Evolutionary conservation across 2,888 invertebrate species (phyloP), one percentile per base, ranked within the genome.

Genomic region (Drosophila recens): DNA sequence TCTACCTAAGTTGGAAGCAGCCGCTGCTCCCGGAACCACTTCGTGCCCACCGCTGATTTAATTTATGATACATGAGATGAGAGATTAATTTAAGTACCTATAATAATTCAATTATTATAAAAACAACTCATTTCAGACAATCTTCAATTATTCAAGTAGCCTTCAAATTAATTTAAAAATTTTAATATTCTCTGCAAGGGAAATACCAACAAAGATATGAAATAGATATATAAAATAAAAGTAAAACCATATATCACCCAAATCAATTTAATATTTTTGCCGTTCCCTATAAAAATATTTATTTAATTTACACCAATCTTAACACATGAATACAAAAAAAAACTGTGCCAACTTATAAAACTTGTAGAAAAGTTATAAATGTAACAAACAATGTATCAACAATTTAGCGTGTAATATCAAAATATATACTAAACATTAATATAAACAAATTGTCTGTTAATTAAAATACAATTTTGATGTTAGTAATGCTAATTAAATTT

Each of bases 291-390:
- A 20, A 38, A 23, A 59, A 9, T 51, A 54, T 17, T 6, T 27
- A 36, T 30, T 52, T 54, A 1, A 20, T 49, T 56, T 51, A 1
- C 11, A 45, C 4, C 11, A 17, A 36, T 52, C 52, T 8, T 5
- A n/a, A 38, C 15, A 57, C 36, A 51, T 33, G 8, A 56, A 51
- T 20, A 23, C 33, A 48, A 68, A 52, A 52, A n/a, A 68, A 52
- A 52, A 36, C 36, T 68, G 76, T 76, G 76, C 76, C 76, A 76
- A 76, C 33, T 70, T 65, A 61, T 13, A 20, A 46, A 63, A 52
- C 15, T 15, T 48, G 65, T 40, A 46, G 30, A 58, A 58, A 56
- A n/a, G 17, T 58, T 53, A 34, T 23, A 59, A 57, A 69, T 48
- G 62, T 62, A 51, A 69, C 38, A 49, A 36, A 17, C 49, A 56